phyloP scores from a whole-genome alignment of 2,888 invertebrate genomes.

The Platycnemis pennipes region DNA sequence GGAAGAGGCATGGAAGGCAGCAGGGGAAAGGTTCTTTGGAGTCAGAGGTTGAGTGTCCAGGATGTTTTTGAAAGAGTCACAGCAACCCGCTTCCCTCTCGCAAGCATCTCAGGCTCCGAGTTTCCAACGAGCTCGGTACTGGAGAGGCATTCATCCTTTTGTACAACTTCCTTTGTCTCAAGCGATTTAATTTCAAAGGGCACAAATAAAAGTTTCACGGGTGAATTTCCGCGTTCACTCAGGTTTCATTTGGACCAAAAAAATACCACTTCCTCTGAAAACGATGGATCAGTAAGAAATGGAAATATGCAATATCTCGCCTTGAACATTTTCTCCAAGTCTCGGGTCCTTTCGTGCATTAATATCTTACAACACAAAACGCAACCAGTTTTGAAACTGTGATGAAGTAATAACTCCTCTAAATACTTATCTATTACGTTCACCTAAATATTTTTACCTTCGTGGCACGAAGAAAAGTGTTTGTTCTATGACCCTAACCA shows the following conservation, averaged over 20 bases:
- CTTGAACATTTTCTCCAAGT: no score
- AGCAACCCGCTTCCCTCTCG: background rate
- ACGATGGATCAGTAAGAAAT: background rate
- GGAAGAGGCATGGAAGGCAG: background rate
- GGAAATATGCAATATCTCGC: no score
- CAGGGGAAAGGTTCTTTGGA: background rate
- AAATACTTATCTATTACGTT: background rate
- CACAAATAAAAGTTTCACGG: background rate
- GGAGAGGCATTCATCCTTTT: background rate
- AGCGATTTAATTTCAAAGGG: background rate
- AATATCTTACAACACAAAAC: no score
- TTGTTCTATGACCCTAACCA: no score
- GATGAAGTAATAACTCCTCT: background rate
- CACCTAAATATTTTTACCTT: background rate
- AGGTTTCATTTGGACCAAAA: background rate
- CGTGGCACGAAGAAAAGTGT: background rate
- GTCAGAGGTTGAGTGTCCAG: background rate
- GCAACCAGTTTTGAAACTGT: no score
- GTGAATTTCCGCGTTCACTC: background rate
- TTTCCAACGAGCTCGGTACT: background rate
- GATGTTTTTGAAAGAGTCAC: background rate
- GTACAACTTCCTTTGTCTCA: background rate
- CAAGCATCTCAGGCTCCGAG: background rate
- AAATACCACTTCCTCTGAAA: background rate
- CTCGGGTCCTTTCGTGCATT: no score